A percentile compares a stretch with the other conserved stretches of the same genome.
phyloP scores from a whole-genome alignment of 2,113 vertebrate species.

The Brevimyrus niger region DNA sequence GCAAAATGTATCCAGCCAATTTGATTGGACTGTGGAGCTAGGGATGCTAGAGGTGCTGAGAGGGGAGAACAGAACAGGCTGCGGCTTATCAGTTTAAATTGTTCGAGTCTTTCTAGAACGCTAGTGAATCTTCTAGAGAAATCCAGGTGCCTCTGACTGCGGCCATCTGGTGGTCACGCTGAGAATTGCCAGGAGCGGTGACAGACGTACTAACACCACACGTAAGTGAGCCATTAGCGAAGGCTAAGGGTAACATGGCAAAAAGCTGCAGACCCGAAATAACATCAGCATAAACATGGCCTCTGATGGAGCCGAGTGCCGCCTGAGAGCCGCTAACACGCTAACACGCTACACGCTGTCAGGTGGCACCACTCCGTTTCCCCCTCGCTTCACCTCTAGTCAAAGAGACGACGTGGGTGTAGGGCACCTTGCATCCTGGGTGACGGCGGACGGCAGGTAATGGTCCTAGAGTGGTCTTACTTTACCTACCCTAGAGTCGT shows the following conservation, averaged over 20 bases:
- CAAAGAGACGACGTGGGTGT: not conserved
- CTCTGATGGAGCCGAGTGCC: not conserved
- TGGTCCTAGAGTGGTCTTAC: not conserved
- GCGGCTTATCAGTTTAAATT: not conserved
- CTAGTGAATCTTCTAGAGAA: not conserved
- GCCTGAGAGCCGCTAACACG: not conserved
- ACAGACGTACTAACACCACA: not conserved
- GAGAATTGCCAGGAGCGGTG: not conserved
- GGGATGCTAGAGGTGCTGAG: not conserved
- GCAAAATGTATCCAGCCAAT: not conserved
- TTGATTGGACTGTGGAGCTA: not conserved
- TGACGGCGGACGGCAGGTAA: not conserved
- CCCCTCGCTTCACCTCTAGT: not conserved
- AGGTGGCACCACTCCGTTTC: not conserved
- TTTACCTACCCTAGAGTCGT: not conserved
- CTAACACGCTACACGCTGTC: not conserved
- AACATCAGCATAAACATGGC: not conserved
- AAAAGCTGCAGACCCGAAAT: not conserved
- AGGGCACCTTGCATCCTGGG: not conserved
- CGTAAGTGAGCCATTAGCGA: not conserved
- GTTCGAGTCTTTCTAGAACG: not conserved
- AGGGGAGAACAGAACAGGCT: not conserved
- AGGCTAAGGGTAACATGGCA: not conserved
- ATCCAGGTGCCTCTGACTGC: not conserved
- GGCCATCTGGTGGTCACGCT: not conserved